A percentile compares a stretch with the other conserved stretches of the same genome.
These are phyloP conservation scores for Protobothrops mucrosquamatus DNA, from an alignment of 2,113 vertebrate genomes.

Conservation along the genomic window DNA sequence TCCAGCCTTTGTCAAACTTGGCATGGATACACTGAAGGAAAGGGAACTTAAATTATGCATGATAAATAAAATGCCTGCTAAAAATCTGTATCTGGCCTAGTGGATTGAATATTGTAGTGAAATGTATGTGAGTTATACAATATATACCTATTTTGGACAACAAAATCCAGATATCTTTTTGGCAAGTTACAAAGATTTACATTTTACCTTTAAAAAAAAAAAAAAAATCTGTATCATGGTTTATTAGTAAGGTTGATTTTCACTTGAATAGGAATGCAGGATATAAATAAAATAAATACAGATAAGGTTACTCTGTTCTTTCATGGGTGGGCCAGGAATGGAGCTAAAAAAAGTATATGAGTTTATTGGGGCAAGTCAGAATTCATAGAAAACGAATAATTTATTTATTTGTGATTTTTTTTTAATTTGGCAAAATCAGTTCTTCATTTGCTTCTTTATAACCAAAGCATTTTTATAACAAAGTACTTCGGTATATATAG, in stretches of 20 bases:
- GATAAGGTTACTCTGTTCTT: not conserved
- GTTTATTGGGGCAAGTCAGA: not conserved
- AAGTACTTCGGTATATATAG: not conserved
- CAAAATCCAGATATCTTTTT: not conserved
- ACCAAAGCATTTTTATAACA: not conserved
- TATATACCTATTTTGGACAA: not conserved
- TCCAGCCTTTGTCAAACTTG: not conserved
- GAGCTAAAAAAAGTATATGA: not conserved
- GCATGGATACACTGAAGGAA: not conserved
- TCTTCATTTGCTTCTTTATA: not conserved
- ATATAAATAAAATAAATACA: not conserved
- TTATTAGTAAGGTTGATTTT: not conserved
- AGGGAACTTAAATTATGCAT: not conserved
- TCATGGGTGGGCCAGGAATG: not conserved
- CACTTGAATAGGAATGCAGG: not conserved
- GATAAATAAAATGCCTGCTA: not conserved
- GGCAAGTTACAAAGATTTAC: not conserved
- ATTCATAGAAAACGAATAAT: not conserved
- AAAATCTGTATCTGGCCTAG: not conserved
- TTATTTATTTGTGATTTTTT: not conserved
- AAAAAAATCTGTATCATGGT: not conserved
- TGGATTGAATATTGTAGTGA: not conserved
- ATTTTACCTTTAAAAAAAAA: not conserved
- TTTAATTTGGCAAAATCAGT: not conserved
- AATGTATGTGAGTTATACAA: not conserved